Evolutionary conservation across 2,797 vertebrate species (phyloP).

Genomic region (Sitta carolinensis): DNA sequence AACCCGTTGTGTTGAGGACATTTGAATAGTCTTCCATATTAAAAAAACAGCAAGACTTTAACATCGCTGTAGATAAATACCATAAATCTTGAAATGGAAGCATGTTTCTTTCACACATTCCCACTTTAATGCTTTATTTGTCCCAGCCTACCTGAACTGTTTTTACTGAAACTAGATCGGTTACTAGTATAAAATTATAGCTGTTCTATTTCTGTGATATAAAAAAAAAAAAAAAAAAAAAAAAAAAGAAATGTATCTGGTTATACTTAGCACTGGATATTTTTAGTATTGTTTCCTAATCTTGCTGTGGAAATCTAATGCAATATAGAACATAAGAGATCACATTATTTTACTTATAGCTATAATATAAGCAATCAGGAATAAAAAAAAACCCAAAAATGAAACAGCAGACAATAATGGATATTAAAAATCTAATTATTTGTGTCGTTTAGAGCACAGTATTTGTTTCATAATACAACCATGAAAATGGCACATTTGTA

Average conservation of each 20-base stretch:
- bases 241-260: not conserved
- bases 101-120: slow-evolving; percentile 39
- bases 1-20: not conserved
- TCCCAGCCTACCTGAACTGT: slow-evolving; percentile 50
- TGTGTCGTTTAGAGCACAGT: slow-evolving; percentile 7
- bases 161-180: slow-evolving; percentile 45
- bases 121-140: slow-evolving; percentile 36
- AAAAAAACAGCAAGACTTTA: not conserved
- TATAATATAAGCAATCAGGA: not conserved
- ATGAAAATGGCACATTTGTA: not conserved
- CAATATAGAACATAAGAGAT: not conserved
- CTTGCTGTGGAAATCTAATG: slow-evolving; percentile 21
- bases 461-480: slow-evolving; percentile 20
- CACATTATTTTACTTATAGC: not conserved
- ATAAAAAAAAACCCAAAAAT: not conserved
- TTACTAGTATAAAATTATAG: slow-evolving; percentile 51
- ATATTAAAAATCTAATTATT: slow-evolving; percentile 58
- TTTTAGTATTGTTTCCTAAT: slow-evolving; percentile 51
- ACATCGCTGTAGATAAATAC: not conserved
- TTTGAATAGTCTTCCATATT: not conserved
- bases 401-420: not conserved
- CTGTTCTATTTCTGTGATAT: slow-evolving; percentile 13
- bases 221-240: slow-evolving; percentile 15
- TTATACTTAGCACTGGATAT: slow-evolving; percentile 11
- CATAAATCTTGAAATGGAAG: slow-evolving; percentile 28